These are phyloP conservation scores for Entomyzon cyanotis DNA, from an alignment of 2,113 vertebrate genomes.

Conservation along the genomic window DNA sequence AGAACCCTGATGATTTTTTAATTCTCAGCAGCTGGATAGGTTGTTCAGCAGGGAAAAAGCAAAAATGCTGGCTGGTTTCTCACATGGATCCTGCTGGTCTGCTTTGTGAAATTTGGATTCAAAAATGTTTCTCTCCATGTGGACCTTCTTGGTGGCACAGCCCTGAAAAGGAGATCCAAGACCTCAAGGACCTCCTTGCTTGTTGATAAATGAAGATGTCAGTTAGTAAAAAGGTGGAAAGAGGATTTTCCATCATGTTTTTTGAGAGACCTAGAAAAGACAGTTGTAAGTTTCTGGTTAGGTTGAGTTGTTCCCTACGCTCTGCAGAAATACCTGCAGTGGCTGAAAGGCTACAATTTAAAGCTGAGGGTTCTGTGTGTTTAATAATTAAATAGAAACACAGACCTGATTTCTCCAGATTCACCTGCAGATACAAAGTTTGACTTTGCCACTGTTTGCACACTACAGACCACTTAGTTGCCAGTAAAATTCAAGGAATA, in stretches of 20 bases:
- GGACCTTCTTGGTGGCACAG: neutral
- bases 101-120: neutral
- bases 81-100: neutral
- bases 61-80: neutral
- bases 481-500: neutral
- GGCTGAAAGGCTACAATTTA: neutral
- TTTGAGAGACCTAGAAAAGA: neutral
- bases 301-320: neutral
- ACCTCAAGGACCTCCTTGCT: neutral
- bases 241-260: fast-evolving
- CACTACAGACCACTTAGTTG: neutral
- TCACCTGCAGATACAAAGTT: neutral
- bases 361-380: neutral
- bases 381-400: neutral
- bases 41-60: neutral
- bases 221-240: neutral
- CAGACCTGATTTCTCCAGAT: neutral
- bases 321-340: neutral
- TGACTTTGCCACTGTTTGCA: neutral
- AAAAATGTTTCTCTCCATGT: neutral
- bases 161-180: neutral
- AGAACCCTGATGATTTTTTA: neutral
- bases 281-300: neutral
- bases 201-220: neutral
- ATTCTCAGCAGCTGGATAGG: neutral